Conservation (phyloP, 53 echinoderm and acorn worm genomes). For the Luidia sarsii region DNA sequence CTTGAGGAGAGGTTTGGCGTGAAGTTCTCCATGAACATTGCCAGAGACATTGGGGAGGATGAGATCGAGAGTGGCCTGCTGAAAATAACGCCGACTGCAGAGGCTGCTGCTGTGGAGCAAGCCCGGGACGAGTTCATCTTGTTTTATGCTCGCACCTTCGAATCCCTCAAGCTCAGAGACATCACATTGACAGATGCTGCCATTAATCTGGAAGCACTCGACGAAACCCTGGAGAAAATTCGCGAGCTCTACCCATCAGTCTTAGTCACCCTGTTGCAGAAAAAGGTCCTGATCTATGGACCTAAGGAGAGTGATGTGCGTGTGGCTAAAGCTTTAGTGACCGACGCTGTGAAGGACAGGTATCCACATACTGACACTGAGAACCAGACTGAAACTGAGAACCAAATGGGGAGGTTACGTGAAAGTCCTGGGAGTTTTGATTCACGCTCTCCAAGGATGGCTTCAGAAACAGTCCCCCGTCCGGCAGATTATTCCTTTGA, state of each 20-base stretch:
- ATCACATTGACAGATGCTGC: slow-evolving; percentile 18
- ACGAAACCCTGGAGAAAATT: neutral
- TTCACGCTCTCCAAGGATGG: neutral
- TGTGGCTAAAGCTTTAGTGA: slow-evolving; percentile 15
- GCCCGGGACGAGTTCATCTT: slow-evolving; percentile 50
- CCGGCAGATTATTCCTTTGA: no score
- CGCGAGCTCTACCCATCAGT: slow-evolving; percentile 24
- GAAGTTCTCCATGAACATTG: slow-evolving; percentile 37
- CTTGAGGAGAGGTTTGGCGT: slow-evolving; percentile 54
- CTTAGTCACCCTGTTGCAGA: slow-evolving; percentile 14
- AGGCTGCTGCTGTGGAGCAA: neutral
- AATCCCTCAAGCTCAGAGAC: slow-evolving; percentile 13
- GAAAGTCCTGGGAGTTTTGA: neutral
- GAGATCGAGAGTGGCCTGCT: slow-evolving; percentile 48
- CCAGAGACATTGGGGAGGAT: slow-evolving; percentile 23
- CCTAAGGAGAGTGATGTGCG: slow-evolving; percentile 28
- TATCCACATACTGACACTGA: no score
- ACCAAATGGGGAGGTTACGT: neutral
- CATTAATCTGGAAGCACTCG: slow-evolving; percentile 6
- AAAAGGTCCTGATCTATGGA: slow-evolving; percentile 50
- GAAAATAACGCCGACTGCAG: slow-evolving; percentile 19
- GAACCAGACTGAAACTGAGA: neutral
- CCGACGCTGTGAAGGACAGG: neutral
- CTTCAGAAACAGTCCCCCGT: neutral
- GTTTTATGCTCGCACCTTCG: slow-evolving; percentile 35